Percentiles rank a stretch among this genome's conserved stretches.
These are phyloP conservation scores for Pocota personata DNA, from an alignment of 2,888 invertebrate species.

Conservation along the genomic window DNA sequence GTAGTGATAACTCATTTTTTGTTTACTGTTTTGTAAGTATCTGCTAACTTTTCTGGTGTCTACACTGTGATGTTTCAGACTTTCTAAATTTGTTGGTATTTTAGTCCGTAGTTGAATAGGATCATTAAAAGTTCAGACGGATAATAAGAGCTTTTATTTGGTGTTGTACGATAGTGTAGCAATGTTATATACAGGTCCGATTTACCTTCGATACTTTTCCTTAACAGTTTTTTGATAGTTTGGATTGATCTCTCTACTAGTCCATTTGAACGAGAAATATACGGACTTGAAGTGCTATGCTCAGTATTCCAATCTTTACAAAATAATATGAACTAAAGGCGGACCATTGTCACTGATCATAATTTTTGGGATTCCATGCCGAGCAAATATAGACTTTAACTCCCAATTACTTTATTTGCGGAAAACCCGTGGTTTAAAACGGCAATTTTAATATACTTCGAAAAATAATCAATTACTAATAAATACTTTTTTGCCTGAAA, in stretches of 20 bases:
- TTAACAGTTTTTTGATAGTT: constrained; percentile 48
- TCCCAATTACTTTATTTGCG: no score
- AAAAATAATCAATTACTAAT: background rate
- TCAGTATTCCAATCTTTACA: constrained; percentile 54
- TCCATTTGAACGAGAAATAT: constrained; percentile 65
- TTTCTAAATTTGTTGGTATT: background rate
- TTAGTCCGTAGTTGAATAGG: constrained; percentile 36
- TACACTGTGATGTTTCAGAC: no score
- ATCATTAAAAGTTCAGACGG: constrained; percentile 55
- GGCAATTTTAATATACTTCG: background rate
- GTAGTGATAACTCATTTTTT: no score
- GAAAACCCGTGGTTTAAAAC: no score
- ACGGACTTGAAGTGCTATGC: constrained; percentile 57
- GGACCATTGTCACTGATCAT: background rate
- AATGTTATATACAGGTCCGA: constrained; percentile 21
- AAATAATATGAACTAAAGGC: constrained; percentile 31
- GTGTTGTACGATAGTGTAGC: constrained; percentile 25
- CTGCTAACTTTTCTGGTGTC: no score
- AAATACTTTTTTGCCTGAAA: background rate
- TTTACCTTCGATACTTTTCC: constrained; percentile 11
- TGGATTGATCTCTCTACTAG: constrained; percentile 59
- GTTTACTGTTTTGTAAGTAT: no score
- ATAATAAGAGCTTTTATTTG: constrained; percentile 6
- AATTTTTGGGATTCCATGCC: no score
- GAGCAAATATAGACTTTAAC: no score